A percentile compares a stretch with the other conserved stretches of the same genome.
phyloP scores from a whole-genome alignment of 2,797 vertebrate genomes.

The Anableps anableps region DNA sequence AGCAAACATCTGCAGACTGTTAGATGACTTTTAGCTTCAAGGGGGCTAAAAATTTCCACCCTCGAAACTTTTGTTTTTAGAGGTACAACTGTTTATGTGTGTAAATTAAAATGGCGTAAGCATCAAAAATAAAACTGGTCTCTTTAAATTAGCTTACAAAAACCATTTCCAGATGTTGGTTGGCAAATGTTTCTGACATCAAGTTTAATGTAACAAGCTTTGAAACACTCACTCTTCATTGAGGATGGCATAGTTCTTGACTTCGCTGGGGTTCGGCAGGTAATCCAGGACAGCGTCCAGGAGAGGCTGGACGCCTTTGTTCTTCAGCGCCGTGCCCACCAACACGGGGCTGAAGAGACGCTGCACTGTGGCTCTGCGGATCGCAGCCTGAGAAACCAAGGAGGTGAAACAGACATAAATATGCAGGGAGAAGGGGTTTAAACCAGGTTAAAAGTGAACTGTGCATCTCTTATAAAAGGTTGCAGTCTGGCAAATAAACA shows the following conservation, averaged over 20 bases:
- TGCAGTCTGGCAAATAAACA: too few species aligned
- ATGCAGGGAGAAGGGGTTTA: background rate
- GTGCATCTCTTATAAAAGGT: too few species aligned
- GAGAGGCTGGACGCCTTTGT: conserved; percentile 95
- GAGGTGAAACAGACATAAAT: background rate
- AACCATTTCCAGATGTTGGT: background rate
- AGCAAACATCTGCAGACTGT: background rate
- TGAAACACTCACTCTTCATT: conserved; percentile 86
- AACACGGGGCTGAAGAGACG: conserved; percentile 91
- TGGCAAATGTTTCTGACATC: background rate
- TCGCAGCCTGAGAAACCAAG: conserved; percentile 82
- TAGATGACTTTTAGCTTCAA: background rate
- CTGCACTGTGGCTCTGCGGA: conserved; percentile 90
- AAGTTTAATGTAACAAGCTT: background rate
- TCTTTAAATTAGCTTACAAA: background rate
- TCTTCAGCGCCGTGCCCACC: conserved; percentile 94
- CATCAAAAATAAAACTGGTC: background rate
- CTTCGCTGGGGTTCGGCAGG: conserved; percentile 92
- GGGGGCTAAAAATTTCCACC: background rate
- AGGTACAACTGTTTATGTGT: background rate
- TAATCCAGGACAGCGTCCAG: conserved; percentile 91
- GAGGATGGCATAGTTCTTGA: conserved; percentile 90
- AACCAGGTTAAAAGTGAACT: too few species aligned
- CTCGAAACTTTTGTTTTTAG: background rate
- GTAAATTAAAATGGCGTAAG: background rate